These are phyloP conservation scores for Melanaphis sacchari DNA, from an alignment of 1,140 invertebrate genomes.

Conservation along the genomic window DNA sequence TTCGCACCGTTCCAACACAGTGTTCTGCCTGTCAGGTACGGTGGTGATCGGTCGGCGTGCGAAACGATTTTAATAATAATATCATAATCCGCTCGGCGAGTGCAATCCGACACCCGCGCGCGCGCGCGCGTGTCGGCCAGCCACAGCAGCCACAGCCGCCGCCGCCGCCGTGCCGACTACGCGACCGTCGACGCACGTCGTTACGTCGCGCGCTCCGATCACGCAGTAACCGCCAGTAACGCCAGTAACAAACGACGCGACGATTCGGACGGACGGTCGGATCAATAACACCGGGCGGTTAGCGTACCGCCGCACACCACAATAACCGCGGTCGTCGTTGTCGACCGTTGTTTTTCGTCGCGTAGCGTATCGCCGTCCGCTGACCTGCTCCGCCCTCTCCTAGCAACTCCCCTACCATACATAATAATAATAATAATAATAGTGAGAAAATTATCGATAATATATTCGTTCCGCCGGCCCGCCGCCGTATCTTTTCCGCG, in stretches of 20 bases:
- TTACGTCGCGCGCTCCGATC: not conserved
- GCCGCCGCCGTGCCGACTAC: not conserved
- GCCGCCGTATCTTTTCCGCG: not conserved
- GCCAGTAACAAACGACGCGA: not conserved
- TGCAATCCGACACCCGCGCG: constrained; percentile 36
- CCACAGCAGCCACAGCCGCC: not conserved
- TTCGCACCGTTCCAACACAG: not conserved
- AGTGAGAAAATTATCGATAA: not conserved
- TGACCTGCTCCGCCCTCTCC: not conserved
- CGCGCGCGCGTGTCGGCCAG: not conserved
- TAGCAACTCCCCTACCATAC: not conserved
- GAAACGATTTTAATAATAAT: not conserved
- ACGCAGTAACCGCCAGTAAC: not conserved
- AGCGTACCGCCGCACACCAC: not conserved
- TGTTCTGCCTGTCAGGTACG: not conserved
- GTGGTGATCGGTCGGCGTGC: not conserved
- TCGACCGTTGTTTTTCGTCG: not conserved
- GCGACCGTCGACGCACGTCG: not conserved
- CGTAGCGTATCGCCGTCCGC: not conserved
- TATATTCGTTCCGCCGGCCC: not conserved
- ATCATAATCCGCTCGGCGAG: not conserved
- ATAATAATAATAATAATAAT: not conserved
- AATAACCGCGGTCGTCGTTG: not conserved
- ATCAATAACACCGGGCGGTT: not conserved
- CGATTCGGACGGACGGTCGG: not conserved